Base-by-base conservation (phyloP, 1,140 invertebrate species). In the Rhizoglyphus robini region DNA sequence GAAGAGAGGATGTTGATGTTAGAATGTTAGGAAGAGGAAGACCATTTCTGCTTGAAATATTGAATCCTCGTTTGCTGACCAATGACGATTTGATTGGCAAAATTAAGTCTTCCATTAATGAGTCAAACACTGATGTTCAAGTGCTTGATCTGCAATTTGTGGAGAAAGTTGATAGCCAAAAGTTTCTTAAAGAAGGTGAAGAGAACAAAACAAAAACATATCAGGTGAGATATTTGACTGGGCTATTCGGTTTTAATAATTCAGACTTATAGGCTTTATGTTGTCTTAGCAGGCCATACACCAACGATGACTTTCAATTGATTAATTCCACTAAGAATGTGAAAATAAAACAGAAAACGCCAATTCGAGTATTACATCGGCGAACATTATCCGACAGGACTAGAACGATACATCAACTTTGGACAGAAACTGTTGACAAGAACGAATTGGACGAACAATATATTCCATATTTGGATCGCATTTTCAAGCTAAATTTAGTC, bases 1-100 rank as follows among this genome's bases (percentile, higher is more conserved):
- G 94, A 0, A 79, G 94, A 62, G 94, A 97, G 78, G 94, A 98
- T 79, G 89, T 91, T 0, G 91, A 96, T 78, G 90, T 96, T 0
- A 67, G 73, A 62, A 80, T 73, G 68, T 65, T 74, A 3, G 73
- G 73, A 23, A 65, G 63, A 58, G 93, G 92, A 1, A 76, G 90
- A 49, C 90, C 90, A 0, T 94, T 94, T 77, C 86, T 84, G 3
- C 75, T 93, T 18, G 88, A 94, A 81, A 80, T 93, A 48, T 68
- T 83, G 0, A 83, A 88, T 76, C 84, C 87, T 18, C 79, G 76
- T 68, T 23, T 15, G 18, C 11, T 11, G 1, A 32, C 13, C 25
- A 71, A 75, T 47, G 80, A 81, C 1, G 76, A 69, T 51, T 67
- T 69, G 20, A 38, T 38, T 15, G 23, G 20, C 31, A 61, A 71